These are phyloP conservation scores for Anisognathus igniventris DNA, from an alignment of 2,797 vertebrate species.

Conservation along the genomic window DNA sequence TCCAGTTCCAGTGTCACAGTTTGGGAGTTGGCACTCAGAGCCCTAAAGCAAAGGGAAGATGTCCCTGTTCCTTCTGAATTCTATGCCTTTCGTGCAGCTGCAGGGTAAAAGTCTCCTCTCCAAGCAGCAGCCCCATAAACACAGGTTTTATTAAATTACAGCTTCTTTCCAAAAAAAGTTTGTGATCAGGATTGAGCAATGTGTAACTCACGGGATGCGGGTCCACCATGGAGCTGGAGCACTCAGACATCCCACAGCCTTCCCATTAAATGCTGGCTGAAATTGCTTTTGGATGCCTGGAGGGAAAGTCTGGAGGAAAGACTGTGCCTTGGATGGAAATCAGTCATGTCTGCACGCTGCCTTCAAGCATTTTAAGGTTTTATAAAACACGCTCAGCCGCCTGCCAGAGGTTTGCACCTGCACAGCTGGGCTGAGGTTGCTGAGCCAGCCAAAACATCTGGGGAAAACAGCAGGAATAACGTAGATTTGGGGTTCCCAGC, in stretches of 20 bases:
- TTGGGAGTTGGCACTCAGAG: accelerated
- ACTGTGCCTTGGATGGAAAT: not conserved
- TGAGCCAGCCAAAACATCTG: not conserved
- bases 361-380: not conserved
- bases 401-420: not conserved
- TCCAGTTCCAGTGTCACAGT: not conserved
- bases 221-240: not conserved
- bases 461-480: not conserved
- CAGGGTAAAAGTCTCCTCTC: not conserved
- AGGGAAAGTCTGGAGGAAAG: not conserved
- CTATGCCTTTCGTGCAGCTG: not conserved
- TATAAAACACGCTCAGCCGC: not conserved
- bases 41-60: not conserved
- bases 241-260: not conserved
- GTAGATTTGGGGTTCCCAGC: not conserved
- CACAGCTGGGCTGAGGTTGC: not conserved
- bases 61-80: not conserved
- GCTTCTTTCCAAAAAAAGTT: not conserved
- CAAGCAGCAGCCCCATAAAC: not conserved
- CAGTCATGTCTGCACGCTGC: not conserved
- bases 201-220: not conserved
- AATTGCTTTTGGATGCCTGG: not conserved
- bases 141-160: not conserved
- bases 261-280: not conserved
- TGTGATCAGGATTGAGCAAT: not conserved